Percentiles rank a stretch among this genome's conserved stretches.
phyloP scores from a whole-genome alignment of 2,888 invertebrate species.

The Zonitis immaculata region DNA sequence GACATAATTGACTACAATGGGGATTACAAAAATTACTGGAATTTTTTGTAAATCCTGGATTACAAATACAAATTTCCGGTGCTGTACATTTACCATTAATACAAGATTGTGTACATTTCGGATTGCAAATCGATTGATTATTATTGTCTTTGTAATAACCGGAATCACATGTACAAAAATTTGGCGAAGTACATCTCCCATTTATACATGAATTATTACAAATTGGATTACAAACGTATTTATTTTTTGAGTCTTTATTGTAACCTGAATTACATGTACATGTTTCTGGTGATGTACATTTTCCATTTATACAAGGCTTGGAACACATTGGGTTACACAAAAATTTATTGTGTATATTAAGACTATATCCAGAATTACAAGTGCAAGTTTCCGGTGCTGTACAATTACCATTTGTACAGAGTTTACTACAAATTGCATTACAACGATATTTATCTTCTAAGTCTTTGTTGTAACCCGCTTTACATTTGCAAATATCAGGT shows the following conservation, averaged over 20 bases:
- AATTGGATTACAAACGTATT: conserved; percentile 18
- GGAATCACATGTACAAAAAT: conserved; percentile 28
- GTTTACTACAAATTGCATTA: conserved; percentile 30
- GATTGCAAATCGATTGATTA: conserved; percentile 26
- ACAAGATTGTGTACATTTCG: conserved; percentile 29
- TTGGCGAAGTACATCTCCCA: conserved; percentile 23
- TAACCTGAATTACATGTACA: conserved; percentile 32
- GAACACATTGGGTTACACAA: conserved; percentile 41
- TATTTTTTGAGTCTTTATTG: neutral
- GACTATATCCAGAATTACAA: conserved; percentile 34
- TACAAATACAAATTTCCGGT: conserved; percentile 46
- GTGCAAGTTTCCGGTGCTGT: conserved; percentile 45
- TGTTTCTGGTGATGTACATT: conserved; percentile 39
- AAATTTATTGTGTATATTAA: conserved; percentile 17
- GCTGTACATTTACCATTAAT: conserved; percentile 41
- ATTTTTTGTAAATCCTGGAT: neutral
- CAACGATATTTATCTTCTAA: conserved; percentile 27
- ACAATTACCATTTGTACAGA: conserved; percentile 51
- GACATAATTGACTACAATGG: neutral
- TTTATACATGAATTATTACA: conserved; percentile 25
- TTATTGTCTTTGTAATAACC: conserved; percentile 25
- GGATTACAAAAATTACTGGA: conserved; percentile 1
- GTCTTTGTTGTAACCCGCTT: conserved; percentile 25
- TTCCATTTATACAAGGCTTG: conserved; percentile 37
- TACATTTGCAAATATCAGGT: conserved; percentile 17